Conservation (phyloP, 2,888 invertebrate genomes). For the Tinea trinotella region DNA sequence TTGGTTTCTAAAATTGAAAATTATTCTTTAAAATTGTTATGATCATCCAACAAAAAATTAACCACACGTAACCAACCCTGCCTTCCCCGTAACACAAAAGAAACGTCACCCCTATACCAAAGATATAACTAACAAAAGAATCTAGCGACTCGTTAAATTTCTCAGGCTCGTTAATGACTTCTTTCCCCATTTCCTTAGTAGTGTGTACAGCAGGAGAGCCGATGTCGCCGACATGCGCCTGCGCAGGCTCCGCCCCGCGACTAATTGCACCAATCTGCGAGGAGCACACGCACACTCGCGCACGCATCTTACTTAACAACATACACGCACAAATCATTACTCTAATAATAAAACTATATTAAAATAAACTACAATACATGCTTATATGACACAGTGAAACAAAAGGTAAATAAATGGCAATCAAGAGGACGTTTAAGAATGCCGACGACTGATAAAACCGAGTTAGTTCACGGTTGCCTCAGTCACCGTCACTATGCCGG, state of each 20-base stretch:
- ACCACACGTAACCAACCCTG: too few relatives aligned
- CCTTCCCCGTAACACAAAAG: background rate
- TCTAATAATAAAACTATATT: too few relatives aligned
- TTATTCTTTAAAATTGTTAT: too few relatives aligned
- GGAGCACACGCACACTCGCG: constrained; percentile 50
- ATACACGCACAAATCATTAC: constrained; percentile 24
- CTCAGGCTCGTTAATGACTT: constrained; percentile 10
- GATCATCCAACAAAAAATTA: too few relatives aligned
- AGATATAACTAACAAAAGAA: background rate
- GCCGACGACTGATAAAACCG: too few relatives aligned
- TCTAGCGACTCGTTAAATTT: background rate
- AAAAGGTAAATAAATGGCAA: background rate
- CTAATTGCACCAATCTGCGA: constrained; percentile 70
- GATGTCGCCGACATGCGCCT: constrained; percentile 57
- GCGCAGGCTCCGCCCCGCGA: constrained; percentile 58
- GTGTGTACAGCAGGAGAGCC: constrained; percentile 42
- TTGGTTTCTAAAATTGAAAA: too few relatives aligned
- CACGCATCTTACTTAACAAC: constrained; percentile 31
- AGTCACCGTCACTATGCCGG: too few relatives aligned
- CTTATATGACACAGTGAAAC: background rate
- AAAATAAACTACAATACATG: too few relatives aligned
- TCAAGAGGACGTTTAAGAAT: too few relatives aligned
- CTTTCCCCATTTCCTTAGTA: constrained; percentile 2
- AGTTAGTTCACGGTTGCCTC: too few relatives aligned
- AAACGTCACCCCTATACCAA: background rate